Percentiles rank a stretch among this genome's conserved stretches.
Conservation (phyloP, 2,113 vertebrate species). For the Psittacara wagleri region DNA sequence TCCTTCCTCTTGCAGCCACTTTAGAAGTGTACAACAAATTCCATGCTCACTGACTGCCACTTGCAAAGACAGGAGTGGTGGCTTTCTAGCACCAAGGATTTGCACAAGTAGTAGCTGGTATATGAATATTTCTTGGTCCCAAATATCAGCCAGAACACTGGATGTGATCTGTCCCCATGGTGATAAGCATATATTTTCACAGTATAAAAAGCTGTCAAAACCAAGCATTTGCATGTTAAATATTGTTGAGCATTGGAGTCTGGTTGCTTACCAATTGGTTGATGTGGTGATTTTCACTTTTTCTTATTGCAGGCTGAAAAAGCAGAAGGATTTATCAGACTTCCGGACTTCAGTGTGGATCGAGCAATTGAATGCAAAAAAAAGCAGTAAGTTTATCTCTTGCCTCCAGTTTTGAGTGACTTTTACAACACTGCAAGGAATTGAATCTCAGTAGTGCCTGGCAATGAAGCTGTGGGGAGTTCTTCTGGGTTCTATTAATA, state of each 20-base stretch:
- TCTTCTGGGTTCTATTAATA: slow-evolving; percentile 20
- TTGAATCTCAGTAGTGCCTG: background rate
- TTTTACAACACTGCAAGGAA: background rate
- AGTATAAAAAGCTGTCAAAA: slow-evolving; percentile 8
- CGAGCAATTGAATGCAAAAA: slow-evolving; percentile 94
- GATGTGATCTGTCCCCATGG: slow-evolving; percentile 13
- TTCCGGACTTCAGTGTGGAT: slow-evolving; percentile 91
- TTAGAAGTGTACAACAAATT: background rate
- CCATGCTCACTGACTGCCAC: background rate
- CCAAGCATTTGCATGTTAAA: background rate
- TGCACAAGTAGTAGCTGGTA: background rate
- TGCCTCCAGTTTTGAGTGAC: background rate
- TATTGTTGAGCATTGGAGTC: background rate
- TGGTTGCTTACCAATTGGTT: background rate
- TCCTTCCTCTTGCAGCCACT: background rate
- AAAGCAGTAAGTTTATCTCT: slow-evolving; percentile 87
- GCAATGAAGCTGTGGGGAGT: background rate
- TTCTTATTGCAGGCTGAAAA: slow-evolving; percentile 86
- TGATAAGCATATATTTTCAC: slow-evolving; percentile 15
- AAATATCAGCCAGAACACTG: background rate
- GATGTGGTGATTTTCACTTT: background rate
- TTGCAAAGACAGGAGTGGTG: background rate
- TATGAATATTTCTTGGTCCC: background rate
- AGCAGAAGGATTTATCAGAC: slow-evolving; percentile 93
- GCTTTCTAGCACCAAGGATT: background rate